phyloP scores from a whole-genome alignment of 2,888 invertebrate genomes.

The Drosophila subsilvestris region DNA sequence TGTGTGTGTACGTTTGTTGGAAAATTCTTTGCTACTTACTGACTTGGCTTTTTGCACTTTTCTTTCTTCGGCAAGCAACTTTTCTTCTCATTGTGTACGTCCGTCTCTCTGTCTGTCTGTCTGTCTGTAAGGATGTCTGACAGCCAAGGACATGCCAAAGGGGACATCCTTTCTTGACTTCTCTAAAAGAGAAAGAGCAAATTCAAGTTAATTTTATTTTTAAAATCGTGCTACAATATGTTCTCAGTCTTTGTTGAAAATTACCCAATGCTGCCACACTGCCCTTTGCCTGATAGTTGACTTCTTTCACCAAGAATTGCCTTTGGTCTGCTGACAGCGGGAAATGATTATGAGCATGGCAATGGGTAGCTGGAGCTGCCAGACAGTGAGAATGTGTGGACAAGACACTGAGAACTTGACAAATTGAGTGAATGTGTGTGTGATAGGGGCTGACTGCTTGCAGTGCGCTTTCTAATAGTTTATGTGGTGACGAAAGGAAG shows the following conservation, averaged over 20 bases:
- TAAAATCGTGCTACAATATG: constrained; percentile 68
- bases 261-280: constrained; percentile 18
- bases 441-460: constrained; percentile 18
- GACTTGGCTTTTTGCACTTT: constrained; percentile 41
- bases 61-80: constrained; percentile 33
- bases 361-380: not conserved
- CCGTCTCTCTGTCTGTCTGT: constrained; percentile 7
- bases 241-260: constrained; percentile 39
- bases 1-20: constrained; percentile 4
- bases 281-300: constrained; percentile 24
- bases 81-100: constrained; percentile 43
- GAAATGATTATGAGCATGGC: constrained; percentile 15
- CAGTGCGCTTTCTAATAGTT: not conserved
- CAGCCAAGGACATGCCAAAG: constrained; percentile 44
- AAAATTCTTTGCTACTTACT: constrained; percentile 51
- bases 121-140: constrained; percentile 24
- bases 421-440: constrained; percentile 51
- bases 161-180: constrained; percentile 33
- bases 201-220: constrained; percentile 68
- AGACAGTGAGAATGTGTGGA: constrained; percentile 22
- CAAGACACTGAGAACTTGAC: constrained; percentile 47
- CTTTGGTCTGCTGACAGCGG: constrained; percentile 23
- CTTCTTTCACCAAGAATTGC: not conserved
- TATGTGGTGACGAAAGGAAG: not conserved
- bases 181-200: constrained; percentile 8